Evolutionary conservation across 2,113 vertebrate species (phyloP).

Genomic region (Vulpes vulpes): DNA sequence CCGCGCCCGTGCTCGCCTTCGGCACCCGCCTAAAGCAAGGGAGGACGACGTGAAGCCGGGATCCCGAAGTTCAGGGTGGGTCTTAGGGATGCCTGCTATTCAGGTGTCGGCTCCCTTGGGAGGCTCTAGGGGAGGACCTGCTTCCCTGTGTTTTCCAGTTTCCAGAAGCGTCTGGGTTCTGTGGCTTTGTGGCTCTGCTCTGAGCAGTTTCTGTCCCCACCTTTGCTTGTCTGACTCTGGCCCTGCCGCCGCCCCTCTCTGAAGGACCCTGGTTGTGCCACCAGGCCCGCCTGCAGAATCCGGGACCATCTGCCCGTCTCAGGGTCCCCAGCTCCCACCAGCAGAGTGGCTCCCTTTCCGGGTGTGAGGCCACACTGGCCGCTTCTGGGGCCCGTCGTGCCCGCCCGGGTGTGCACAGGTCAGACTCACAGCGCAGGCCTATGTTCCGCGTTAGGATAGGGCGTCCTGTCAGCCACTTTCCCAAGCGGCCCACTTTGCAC

Average conservation of each 20-base stretch:
- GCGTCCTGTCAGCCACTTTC: background rate
- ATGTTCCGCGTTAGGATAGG: no score
- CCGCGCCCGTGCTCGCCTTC: background rate
- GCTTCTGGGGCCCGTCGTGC: background rate
- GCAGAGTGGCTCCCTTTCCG: background rate
- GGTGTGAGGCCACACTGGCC: accelerated
- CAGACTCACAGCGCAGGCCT: accelerated
- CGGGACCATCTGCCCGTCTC: background rate
- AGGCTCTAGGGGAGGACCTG: background rate
- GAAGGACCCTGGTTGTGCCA: background rate
- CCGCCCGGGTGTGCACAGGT: accelerated
- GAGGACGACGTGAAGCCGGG: accelerated
- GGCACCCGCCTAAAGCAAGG: background rate
- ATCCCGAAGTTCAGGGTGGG: background rate
- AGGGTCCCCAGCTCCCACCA: accelerated
- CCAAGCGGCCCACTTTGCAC: background rate
- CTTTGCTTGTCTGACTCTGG: background rate
- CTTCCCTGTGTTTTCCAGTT: accelerated
- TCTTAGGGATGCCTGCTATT: accelerated
- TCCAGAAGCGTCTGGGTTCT: accelerated
- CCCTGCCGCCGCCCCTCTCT: no score
- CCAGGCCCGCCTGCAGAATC: background rate
- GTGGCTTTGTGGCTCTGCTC: background rate
- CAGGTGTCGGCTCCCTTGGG: no score
- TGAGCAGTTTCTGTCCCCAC: background rate